phyloP scores from a whole-genome alignment of 1,140 invertebrate species.

The Matsumurasca onukii region DNA sequence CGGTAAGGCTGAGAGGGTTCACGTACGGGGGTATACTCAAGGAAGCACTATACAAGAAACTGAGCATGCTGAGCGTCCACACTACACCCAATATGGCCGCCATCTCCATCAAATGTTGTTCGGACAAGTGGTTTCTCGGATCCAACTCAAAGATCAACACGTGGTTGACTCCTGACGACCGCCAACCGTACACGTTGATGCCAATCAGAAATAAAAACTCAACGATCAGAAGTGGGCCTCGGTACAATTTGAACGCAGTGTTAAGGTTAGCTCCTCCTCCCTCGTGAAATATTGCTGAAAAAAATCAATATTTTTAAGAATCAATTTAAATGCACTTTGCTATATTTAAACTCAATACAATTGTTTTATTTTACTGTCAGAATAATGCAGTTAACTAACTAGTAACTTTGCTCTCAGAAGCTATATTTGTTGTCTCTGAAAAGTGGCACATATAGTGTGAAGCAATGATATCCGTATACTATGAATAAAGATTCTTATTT shows the following conservation, averaged over 20 bases:
- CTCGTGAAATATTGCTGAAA: conserved; percentile 51
- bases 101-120: conserved; percentile 81
- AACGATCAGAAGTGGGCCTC: conserved; percentile 79
- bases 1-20: conserved; percentile 71
- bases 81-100: conserved; percentile 82
- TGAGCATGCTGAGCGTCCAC: conserved; percentile 71
- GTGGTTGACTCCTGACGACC: conserved; percentile 88
- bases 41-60: conserved; percentile 66
- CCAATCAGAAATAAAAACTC: conserved; percentile 85
- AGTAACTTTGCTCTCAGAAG: no score
- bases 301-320: conserved; percentile 30
- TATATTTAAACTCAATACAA: conserved; percentile 21
- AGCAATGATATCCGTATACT: no score
- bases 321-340: conserved; percentile 9
- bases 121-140: conserved; percentile 82
- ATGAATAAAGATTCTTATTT: no score
- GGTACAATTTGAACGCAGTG: conserved; percentile 68
- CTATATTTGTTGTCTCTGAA: no score
- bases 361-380: conserved; percentile 10
- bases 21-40: conserved; percentile 76
- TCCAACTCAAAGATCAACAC: conserved; percentile 93
- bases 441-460: no score
- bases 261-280: conserved; percentile 51
- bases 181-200: conserved; percentile 88
- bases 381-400: background rate